Evolutionary conservation across 2,113 vertebrate species (phyloP).

Genomic region (Chitala chitala): DNA sequence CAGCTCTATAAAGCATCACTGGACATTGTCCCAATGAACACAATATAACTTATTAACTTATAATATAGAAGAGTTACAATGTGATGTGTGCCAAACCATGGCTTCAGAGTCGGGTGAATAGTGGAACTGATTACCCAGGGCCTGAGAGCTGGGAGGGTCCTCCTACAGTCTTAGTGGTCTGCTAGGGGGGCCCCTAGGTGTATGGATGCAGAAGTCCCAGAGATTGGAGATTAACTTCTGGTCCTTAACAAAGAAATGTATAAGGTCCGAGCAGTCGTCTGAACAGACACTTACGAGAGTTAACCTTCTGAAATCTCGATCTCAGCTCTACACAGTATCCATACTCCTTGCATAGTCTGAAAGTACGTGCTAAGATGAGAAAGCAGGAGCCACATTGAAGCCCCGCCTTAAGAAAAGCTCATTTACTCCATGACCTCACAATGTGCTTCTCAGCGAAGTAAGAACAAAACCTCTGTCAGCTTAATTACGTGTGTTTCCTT

Average conservation of each 20-base stretch:
- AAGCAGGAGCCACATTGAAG: conserved; percentile 20
- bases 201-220: too few relatives aligned
- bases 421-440: conserved; percentile 45
- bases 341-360: background rate
- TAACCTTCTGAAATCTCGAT: conserved; percentile 15
- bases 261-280: background rate
- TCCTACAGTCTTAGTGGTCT: too few relatives aligned
- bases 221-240: too few relatives aligned
- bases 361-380: conserved; percentile 30
- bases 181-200: too few relatives aligned
- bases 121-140: too few relatives aligned
- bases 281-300: background rate
- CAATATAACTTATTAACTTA: background rate
- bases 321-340: background rate
- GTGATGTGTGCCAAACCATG: too few relatives aligned
- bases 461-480: conserved; percentile 22
- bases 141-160: too few relatives aligned
- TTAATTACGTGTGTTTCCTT: conserved; percentile 24
- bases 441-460: conserved; percentile 33
- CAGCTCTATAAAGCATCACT: background rate
- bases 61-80: background rate
- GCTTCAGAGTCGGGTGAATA: too few relatives aligned
- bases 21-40: background rate
- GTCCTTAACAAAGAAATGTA: background rate
- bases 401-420: conserved; percentile 27